phyloP scores from a whole-genome alignment of 2,797 vertebrate genomes.

The Todus mexicanus region DNA sequence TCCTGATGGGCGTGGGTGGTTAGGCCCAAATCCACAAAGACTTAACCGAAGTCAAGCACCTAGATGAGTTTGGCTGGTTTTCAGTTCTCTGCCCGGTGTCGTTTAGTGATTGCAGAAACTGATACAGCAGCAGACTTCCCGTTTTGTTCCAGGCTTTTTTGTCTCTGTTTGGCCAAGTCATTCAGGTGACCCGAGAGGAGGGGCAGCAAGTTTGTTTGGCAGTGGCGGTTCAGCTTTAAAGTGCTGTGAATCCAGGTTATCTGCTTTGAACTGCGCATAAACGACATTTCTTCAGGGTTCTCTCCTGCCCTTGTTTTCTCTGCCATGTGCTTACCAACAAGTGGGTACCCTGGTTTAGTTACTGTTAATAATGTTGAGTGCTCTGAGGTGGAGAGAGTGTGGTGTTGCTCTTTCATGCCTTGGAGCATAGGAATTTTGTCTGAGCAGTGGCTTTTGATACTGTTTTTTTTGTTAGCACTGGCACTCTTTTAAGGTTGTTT shows the following conservation, averaged over 20 bases:
- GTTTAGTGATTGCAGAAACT: not conserved
- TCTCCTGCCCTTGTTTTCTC: not conserved
- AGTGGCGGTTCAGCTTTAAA: not conserved
- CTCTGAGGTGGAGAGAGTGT: not conserved
- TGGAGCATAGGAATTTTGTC: not conserved
- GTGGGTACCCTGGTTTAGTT: conserved; percentile 17
- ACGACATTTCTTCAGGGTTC: not conserved
- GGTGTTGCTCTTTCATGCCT: not conserved
- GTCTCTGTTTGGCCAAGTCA: not conserved
- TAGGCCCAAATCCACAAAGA: not conserved
- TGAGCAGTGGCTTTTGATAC: not conserved
- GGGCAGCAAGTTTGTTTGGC: not conserved
- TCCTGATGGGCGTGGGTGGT: fast-evolving
- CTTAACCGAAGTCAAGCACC: fast-evolving
- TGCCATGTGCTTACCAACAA: not conserved
- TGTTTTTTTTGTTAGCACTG: not conserved
- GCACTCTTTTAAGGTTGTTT: not conserved
- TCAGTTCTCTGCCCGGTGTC: not conserved
- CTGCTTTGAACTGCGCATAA: fast-evolving
- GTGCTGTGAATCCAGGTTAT: not conserved
- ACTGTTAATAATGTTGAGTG: not conserved
- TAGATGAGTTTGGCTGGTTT: not conserved
- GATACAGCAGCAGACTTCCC: not conserved
- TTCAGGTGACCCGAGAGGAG: not conserved
- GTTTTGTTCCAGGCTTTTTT: not conserved